Base-by-base conservation (phyloP, 1,140 invertebrate species). In the Cydia strobilella region DNA sequence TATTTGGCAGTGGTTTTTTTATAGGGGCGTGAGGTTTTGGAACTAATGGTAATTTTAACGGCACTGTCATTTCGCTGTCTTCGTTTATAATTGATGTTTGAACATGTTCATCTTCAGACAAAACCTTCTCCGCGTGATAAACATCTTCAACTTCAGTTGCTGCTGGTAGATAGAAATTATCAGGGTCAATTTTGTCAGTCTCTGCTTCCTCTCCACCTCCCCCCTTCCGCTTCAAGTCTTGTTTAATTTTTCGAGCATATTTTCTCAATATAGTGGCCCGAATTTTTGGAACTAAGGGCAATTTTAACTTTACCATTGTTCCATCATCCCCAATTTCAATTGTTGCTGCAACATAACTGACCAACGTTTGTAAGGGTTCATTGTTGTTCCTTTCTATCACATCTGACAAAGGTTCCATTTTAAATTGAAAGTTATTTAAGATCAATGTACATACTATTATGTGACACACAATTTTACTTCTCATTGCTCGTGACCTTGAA, bases 361-460 rank as follows among this genome's bases (percentile, higher is more conserved):
- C 79, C 65, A 51, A n/a, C 5, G 4, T 51, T 4, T 90, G 91
- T 0, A 39, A 13, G 75, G 80, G 0, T 78, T 31, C 0, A 81
- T 79, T 7, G 84, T 87, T 7, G 65, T 74, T 10, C 84, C 82
- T 18, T 31, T 90, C 90, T 0, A 86, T 71, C 10, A 76, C 76
- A 45, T 86, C 78, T 76, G 83, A 84, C 2, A 91, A 72, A 25
- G 76, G 73, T 12, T 86, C 83, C 6, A 90, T 71, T 7, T 87
- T 80, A 77, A 89, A 77, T 74, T 88, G 90, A 18, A 83, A 83
- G 74, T 89, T 84, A 79, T 88, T 91, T 31, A 92, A 76, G 6
- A 92, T 39, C 31, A 91, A 75, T 25, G 87, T 62, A 27, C 90
- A 86, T 1, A 91, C 89, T 72, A 91, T 82, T 3, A 82, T 82